A percentile compares a stretch with the other conserved stretches of the same genome.
phyloP scores from a whole-genome alignment of 2,797 vertebrate genomes.

The Peromyscus aztecus region DNA sequence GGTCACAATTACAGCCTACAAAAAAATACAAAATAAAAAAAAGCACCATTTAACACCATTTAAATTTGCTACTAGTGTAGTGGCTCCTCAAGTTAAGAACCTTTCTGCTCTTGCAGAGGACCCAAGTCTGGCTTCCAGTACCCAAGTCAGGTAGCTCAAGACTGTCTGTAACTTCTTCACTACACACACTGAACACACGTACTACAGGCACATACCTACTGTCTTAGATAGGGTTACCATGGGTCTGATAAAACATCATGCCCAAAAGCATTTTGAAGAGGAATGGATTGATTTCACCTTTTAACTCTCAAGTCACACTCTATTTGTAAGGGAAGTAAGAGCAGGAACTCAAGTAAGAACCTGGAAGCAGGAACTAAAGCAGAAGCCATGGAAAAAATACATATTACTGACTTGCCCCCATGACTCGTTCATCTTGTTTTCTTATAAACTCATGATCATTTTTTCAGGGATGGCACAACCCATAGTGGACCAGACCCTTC shows the following conservation, averaged over 20 bases:
- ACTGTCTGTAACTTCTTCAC: not conserved
- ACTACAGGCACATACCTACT: not conserved
- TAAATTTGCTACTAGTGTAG: not conserved
- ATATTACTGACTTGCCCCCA: not conserved
- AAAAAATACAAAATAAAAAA: not conserved
- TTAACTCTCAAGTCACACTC: too few relatives aligned
- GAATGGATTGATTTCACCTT: not conserved
- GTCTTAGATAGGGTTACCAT: not conserved
- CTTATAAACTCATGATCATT: not conserved
- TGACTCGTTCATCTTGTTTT: not conserved
- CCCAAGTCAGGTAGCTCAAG: not conserved
- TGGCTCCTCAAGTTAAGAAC: not conserved
- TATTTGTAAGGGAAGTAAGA: not conserved
- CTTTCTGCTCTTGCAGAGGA: too few relatives aligned
- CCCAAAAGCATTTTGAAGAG: not conserved
- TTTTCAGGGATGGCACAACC: rapidly evolving
- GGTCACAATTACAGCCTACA: not conserved
- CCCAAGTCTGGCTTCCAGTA: too few relatives aligned
- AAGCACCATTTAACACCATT: not conserved
- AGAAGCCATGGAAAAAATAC: not conserved
- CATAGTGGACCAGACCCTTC: not conserved
- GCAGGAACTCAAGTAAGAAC: not conserved
- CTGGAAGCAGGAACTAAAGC: not conserved
- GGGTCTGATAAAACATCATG: not conserved
- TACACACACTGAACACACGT: not conserved